phyloP scores from a whole-genome alignment of 2,797 vertebrate genomes.

The Falco rusticolus region DNA sequence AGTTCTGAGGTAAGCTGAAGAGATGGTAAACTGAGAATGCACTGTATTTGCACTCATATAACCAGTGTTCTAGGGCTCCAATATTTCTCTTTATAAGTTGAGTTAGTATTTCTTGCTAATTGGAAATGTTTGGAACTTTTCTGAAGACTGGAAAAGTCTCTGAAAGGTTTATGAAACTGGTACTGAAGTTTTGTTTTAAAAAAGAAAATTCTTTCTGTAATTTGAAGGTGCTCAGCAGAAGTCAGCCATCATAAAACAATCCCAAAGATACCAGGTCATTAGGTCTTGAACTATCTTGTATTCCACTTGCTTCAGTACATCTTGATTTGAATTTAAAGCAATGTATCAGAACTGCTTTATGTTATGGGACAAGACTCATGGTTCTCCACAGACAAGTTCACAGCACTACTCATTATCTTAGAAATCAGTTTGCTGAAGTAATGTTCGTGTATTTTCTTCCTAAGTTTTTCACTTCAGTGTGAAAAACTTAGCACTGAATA shows the following conservation, averaged over 20 bases:
- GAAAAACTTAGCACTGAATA: slow-evolving; percentile 37
- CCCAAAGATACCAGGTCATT: background rate
- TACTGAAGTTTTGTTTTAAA: background rate
- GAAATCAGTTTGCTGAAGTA: background rate
- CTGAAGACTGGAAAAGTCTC: background rate
- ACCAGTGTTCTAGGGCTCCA: background rate
- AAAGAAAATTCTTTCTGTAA: background rate
- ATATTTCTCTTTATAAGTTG: background rate
- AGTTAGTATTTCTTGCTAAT: background rate
- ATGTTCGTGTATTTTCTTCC: background rate
- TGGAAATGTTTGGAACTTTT: background rate
- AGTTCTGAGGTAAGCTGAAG: background rate
- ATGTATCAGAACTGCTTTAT: background rate
- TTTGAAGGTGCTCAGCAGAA: background rate
- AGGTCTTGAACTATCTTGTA: background rate
- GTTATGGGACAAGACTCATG: background rate
- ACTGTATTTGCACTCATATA: background rate
- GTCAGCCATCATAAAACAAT: background rate
- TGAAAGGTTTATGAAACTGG: background rate
- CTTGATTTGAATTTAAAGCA: background rate
- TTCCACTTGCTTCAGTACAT: background rate
- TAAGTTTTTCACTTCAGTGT: background rate
- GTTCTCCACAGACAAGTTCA: background rate
- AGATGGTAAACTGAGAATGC: background rate
- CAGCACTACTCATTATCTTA: background rate